Evolutionary conservation across 1,140 invertebrate species (phyloP).

Genomic region (Macrobrachium rosenbergii): DNA sequence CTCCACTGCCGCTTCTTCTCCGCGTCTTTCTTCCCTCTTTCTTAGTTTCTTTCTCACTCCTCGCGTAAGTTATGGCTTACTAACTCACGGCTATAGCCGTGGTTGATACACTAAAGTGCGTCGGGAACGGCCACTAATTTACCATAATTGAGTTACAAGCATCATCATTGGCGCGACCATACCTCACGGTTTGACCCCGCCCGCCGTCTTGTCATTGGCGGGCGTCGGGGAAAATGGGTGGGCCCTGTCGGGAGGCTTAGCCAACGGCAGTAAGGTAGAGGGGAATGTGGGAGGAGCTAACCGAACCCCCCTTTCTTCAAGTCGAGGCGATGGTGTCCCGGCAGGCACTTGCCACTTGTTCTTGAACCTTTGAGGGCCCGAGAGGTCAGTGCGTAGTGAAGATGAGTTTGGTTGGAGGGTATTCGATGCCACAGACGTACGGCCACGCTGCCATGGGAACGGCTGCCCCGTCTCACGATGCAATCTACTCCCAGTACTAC

Average conservation of each 20-base stretch:
- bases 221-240: background rate
- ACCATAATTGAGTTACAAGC: constrained; percentile 59
- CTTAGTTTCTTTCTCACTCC: background rate
- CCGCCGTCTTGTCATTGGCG: constrained; percentile 19
- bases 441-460: constrained; percentile 50
- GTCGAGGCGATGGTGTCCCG: constrained; percentile 38
- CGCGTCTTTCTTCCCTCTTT: background rate
- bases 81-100: constrained; percentile 36
- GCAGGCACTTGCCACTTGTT: constrained; percentile 19
- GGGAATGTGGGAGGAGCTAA: background rate
- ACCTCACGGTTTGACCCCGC: constrained; percentile 30
- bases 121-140: constrained; percentile 54
- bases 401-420: constrained; percentile 57
- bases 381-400: constrained; percentile 42
- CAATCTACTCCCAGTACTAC: constrained; percentile 44
- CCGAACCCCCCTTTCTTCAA: background rate
- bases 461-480: constrained; percentile 45
- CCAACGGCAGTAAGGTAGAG: background rate
- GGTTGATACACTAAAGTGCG: constrained; percentile 54
- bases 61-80: constrained; percentile 45
- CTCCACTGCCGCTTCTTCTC: background rate
- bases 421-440: constrained; percentile 58
- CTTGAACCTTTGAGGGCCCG: constrained; percentile 33
- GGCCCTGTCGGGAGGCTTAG: background rate
- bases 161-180: constrained; percentile 53